Evolutionary conservation across 2,888 invertebrate genomes (phyloP).

Genomic region (Aporophyla lueneburgensis): DNA sequence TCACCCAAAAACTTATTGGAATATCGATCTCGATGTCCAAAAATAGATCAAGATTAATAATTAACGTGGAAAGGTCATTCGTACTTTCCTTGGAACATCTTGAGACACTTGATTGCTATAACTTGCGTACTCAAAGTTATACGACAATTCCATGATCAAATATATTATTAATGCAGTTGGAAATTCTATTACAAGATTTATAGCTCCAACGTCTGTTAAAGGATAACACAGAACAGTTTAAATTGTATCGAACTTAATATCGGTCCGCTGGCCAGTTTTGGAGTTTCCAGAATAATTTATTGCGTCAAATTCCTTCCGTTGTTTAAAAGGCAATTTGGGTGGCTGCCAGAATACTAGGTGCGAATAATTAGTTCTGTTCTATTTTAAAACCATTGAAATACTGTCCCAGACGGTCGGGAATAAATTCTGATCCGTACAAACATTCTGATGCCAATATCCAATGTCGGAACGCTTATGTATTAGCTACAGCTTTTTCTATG

Average conservation of each 20-base stretch:
- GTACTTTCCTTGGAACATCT: too few relatives aligned
- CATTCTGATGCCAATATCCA: too few relatives aligned
- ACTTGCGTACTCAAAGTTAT: conserved; percentile 15
- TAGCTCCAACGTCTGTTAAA: conserved; percentile 3
- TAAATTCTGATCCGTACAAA: conserved; percentile 1
- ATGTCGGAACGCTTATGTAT: too few relatives aligned
- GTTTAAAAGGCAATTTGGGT: conserved; percentile 16
- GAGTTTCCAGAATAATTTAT: conserved; percentile 34
- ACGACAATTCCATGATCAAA: conserved; percentile 16
- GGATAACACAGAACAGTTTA: conserved; percentile 27
- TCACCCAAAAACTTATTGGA: background rate
- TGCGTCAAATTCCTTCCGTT: conserved; percentile 33
- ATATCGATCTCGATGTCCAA: background rate
- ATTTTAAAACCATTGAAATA: background rate
- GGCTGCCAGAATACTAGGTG: conserved; percentile 4
- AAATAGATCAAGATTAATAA: background rate
- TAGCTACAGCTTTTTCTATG: too few relatives aligned
- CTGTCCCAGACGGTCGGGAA: background rate
- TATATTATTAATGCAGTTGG: conserved; percentile 21
- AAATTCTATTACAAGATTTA: conserved; percentile 35
- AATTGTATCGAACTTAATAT: conserved; percentile 39
- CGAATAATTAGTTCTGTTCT: conserved; percentile 18
- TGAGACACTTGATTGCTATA: background rate
- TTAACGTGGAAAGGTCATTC: background rate
- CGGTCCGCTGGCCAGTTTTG: conserved; percentile 9